These are phyloP conservation scores for Cacoxenus indagator DNA, from an alignment of 2,888 invertebrate species.

Conservation along the genomic window DNA sequence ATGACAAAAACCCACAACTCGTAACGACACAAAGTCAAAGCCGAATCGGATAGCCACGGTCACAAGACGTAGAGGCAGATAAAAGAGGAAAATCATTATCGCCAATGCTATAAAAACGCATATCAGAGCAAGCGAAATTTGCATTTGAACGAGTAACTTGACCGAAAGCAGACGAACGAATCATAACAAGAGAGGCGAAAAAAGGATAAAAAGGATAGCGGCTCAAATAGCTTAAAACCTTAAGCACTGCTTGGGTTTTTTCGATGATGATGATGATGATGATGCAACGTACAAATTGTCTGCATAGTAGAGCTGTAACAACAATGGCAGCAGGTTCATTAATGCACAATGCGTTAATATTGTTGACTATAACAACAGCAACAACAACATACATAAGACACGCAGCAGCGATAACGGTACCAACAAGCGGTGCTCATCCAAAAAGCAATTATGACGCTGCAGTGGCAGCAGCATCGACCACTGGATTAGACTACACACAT, in stretches of 20 bases:
- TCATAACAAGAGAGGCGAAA: neutral
- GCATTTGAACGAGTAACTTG: constrained; percentile 38
- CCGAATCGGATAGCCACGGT: neutral
- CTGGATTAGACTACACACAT: constrained; percentile 52
- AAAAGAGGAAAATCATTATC: neutral
- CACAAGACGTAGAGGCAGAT: neutral
- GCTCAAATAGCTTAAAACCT: neutral
- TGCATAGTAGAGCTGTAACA: constrained; percentile 26
- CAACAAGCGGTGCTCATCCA: constrained; percentile 11
- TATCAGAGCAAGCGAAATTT: constrained; percentile 27
- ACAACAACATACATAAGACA: constrained; percentile 32
- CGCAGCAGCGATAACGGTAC: constrained; percentile 37
- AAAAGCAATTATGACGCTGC: constrained; percentile 48
- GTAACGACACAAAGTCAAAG: neutral
- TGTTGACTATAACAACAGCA: constrained; percentile 42
- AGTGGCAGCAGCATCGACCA: constrained; percentile 43
- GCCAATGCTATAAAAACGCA: constrained; percentile 46
- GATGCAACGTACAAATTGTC: constrained; percentile 24
- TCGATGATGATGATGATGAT: constrained; percentile 7
- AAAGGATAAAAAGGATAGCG: constrained; percentile 17
- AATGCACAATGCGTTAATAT: constrained; percentile 53
- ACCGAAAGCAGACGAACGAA: constrained; percentile 18
- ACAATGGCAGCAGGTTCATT: constrained; percentile 36
- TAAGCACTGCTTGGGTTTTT: neutral
- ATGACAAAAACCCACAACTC: constrained; percentile 22